Conservation (phyloP, 2,888 invertebrate species). For the Vanessa cardui region DNA sequence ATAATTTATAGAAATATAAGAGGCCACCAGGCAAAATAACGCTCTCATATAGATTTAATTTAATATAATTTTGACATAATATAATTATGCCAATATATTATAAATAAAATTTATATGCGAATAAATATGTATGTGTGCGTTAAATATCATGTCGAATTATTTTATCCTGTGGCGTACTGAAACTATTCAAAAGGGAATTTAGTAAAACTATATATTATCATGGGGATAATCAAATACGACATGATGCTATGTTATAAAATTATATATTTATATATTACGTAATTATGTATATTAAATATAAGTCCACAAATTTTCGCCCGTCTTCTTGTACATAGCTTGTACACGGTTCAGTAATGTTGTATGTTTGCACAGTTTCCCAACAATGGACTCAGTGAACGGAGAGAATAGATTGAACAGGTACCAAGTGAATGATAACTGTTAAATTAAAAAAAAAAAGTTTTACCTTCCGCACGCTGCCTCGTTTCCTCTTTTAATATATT, state of each 20-base stretch:
- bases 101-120: background rate
- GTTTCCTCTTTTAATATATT: conserved; percentile 56
- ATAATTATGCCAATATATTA: no score
- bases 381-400: conserved; percentile 78
- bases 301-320: conserved; percentile 23
- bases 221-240: background rate
- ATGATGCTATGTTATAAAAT: background rate
- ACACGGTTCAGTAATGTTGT: conserved; percentile 49
- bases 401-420: conserved; percentile 83
- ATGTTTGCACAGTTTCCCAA: conserved; percentile 81
- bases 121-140: no score
- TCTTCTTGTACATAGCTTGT: conserved; percentile 74
- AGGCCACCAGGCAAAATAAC: no score
- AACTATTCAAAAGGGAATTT: background rate
- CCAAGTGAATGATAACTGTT: conserved; percentile 81
- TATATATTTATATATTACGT: background rate
- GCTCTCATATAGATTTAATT: no score
- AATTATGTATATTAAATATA: background rate
- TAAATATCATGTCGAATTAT: no score
- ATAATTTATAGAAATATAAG: no score
- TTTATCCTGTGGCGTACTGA: no score
- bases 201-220: background rate
- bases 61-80: background rate
- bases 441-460: conserved; percentile 47
- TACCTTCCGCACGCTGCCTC: conserved; percentile 60